Base-by-base conservation (phyloP, 2,797 vertebrate species). In the Eremophila alpestris region DNA sequence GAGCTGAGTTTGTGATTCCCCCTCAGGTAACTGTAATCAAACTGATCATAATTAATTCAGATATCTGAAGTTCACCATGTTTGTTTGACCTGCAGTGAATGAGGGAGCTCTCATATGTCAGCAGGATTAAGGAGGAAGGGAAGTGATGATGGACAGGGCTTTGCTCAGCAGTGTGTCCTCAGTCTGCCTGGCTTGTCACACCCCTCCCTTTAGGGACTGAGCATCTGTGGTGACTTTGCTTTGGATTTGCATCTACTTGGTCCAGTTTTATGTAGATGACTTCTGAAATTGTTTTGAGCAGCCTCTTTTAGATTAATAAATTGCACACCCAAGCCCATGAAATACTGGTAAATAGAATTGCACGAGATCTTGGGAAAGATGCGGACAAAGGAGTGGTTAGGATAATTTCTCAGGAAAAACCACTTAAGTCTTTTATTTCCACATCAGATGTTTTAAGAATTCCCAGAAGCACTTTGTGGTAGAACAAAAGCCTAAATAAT, bases 101-200 rank as follows among this genome's bases (percentile, higher is more conserved):
- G 32, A 79, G 34, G 34, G 20, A 71, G 9, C 1, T 9, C 24
- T 52, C 38, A 11, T 9, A 6, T 1, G 4, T 52, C 69, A 75
- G 34, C 21, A 58, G n/a, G 30, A 38, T 48, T 32, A 16, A 36
- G 51, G 51, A 54, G 22, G 30, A 26, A 49, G 41, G 24, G 18
- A 41, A 27, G 8, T 5, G 0, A 13, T 56, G 68, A 55, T 1
- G 7, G n/a, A 26, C n/a, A 13, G 24, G 21, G 16, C 32, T 87
- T 69, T 1, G 2, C 48, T 26, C 55, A 0, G 19, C 34, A 55
- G 9, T 0, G 0, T 6, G 27, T 56, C 20, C 52, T 41, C 48
- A 32, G 48, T 40, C 21, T 75, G 17, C 30, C 29, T 43, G 3
- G 0, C 1, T 5, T 73, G n/a, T 29, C 38, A 45, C 36, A n/a